These are phyloP conservation scores for Brachionus calyciflorus DNA, from an alignment of 1,140 invertebrate species.

Conservation along the genomic window DNA sequence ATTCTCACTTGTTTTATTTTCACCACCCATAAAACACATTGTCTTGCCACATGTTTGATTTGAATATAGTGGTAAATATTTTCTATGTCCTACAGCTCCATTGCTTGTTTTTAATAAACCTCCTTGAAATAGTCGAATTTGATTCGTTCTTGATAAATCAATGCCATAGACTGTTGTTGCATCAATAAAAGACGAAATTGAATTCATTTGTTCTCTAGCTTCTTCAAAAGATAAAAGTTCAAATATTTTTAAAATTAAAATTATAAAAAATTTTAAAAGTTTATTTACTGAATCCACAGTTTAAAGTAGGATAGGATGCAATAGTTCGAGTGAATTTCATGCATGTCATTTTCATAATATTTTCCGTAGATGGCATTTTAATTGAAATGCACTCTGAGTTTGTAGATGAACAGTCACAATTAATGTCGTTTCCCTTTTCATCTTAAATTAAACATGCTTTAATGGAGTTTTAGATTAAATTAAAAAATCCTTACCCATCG, in stretches of 20 bases:
- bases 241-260: too few species aligned
- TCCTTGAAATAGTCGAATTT: background rate
- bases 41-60: background rate
- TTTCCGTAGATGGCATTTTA: background rate
- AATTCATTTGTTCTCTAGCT: conserved; percentile 69
- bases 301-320: background rate
- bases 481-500: conserved; percentile 17
- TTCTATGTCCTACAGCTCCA: too few species aligned
- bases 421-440: background rate
- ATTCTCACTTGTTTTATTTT: conserved; percentile 57
- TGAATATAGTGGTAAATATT: too few species aligned
- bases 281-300: background rate
- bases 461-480: background rate
- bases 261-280: too few species aligned
- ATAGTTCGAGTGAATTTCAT: conserved; percentile 1
- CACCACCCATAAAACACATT: conserved; percentile 51
- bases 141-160: conserved; percentile 53
- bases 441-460: background rate
- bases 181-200: conserved; percentile 78
- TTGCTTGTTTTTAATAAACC: too few species aligned
- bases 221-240: too few species aligned
- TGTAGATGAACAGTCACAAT: background rate
- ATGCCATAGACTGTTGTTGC: conserved; percentile 75
- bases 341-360: background rate
- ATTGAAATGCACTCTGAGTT: conserved; percentile 1